Evolutionary conservation across 2,113 vertebrate genomes (phyloP), one percentile per base, ranked within the genome.

Genomic region (Saccopteryx leptura): DNA sequence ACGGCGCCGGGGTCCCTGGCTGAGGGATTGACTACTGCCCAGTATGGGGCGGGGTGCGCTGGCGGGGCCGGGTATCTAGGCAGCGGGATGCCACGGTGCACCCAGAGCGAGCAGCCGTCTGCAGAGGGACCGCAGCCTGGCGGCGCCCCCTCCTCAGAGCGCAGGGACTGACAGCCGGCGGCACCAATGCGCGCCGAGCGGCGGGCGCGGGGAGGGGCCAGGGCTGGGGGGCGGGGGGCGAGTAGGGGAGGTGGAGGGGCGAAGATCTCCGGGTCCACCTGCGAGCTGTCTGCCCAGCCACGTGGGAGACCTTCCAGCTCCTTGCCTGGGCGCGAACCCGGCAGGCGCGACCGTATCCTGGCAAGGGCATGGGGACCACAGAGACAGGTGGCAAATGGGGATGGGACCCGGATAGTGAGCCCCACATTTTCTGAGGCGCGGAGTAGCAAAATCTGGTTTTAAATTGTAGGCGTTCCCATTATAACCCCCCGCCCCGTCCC

Each of bases 101-200:
- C 13, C 48, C 1, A 4, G 3, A 71, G 72, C 39, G 0, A 28
- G 65, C 48, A 65, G 66, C 48, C 72, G 66, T 75, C 92, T 91
- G 96, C 94, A 63, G 88, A 50, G n/a, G 69, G 82, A 89, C 93
- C 63, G 93, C 94, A 78, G 86, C 69, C 56, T 6, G 46, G 95
- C 69, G 39, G 85, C 88, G 96, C 97, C 97, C 96, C 83, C 96
- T 96, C 72, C 96, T 58, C 96, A 91, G 65, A 54, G 94, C 52
- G 28, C 66, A 7, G 65, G 72, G 86, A 95, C 82, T 9, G 82
- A 81, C 93, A 97, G 95, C 28, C 46, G 0, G 95, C 68, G 1
- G 81, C 88, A 10, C 96, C 97, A 96, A 97, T 97, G 82, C 86
- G 71, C 52, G 58, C 21, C 2, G 90, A 66, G 95, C 48, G 28